Percentiles rank a stretch among this genome's conserved stretches.
Evolutionary conservation across 23 tunicate genomes (phyloP).

Genomic region (Oikopleura albicans): DNA sequence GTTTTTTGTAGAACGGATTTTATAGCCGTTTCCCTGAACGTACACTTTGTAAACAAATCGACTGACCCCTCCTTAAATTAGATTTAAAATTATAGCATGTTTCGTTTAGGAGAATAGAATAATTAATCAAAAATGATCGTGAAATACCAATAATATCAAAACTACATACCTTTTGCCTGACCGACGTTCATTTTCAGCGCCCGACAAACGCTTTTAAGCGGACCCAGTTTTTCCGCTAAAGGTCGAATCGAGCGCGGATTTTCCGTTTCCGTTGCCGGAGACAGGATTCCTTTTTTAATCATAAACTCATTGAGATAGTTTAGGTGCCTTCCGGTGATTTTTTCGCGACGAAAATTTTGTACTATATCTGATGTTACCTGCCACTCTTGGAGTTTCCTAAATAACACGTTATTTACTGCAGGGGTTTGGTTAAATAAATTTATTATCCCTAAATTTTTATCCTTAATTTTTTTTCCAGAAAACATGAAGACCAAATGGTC

Average conservation of each 20-base stretch:
- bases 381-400: conserved; percentile 14
- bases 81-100: too few species aligned
- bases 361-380: neutral
- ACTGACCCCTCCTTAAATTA: too few species aligned
- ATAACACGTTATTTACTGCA: neutral
- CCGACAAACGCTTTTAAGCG: neutral
- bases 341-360: neutral
- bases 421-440: too few species aligned
- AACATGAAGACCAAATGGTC: too few species aligned
- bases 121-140: too few species aligned
- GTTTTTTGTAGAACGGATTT: too few species aligned
- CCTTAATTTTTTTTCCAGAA: too few species aligned
- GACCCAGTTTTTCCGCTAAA: neutral
- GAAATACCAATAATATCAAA: too few species aligned
- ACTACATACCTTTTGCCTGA: neutral
- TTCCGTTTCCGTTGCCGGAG: neutral
- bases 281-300: neutral
- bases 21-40: too few species aligned
- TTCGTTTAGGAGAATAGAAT: too few species aligned
- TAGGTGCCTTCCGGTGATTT: neutral
- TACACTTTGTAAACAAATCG: too few species aligned
- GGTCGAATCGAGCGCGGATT: neutral
- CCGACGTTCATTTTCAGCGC: neutral
- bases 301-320: neutral
- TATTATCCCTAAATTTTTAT: too few species aligned